phyloP scores from a whole-genome alignment of 2,797 vertebrate species.

The Valencia hispanica region DNA sequence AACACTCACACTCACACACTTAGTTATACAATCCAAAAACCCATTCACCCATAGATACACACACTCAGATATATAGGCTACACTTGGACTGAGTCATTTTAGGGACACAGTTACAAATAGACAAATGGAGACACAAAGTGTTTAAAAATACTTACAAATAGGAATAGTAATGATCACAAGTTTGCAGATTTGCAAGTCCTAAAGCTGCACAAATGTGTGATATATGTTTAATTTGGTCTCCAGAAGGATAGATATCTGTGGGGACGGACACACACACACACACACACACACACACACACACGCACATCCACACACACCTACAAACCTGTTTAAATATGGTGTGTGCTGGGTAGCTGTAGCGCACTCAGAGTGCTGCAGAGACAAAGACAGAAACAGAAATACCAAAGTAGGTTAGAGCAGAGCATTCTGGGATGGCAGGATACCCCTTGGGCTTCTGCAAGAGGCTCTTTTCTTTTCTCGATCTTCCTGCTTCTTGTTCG shows the following conservation, averaged over 20 bases:
- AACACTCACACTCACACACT: constrained; percentile 40
- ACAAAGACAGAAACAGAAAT: constrained; percentile 82
- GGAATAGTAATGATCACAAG: constrained; percentile 4
- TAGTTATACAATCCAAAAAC: constrained; percentile 22
- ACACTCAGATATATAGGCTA: constrained; percentile 2
- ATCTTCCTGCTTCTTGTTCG: constrained; percentile 46
- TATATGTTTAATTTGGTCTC: constrained; percentile 9
- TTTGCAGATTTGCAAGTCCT: neutral
- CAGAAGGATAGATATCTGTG: constrained; percentile 17
- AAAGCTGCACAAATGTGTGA: neutral
- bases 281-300: constrained; percentile 10
- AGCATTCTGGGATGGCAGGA: constrained; percentile 82
- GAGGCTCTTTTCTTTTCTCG: constrained; percentile 66
- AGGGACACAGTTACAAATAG: constrained; percentile 9
- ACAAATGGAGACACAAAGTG: neutral
- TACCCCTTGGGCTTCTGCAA: constrained; percentile 79
- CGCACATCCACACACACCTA: constrained; percentile 11
- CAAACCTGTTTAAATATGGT: constrained; percentile 34
- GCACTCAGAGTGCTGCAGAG: constrained; percentile 69
- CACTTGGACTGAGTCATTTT: constrained; percentile 22
- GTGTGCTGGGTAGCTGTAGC: constrained; percentile 48
- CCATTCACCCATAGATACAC: constrained; percentile 19
- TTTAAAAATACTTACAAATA: neutral
- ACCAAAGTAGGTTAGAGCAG: constrained; percentile 84
- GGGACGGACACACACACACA: constrained; percentile 15